Percentiles rank a stretch among this genome's conserved stretches.
phyloP scores from a whole-genome alignment of 1,140 invertebrate genomes.

The Asobara japonica region DNA sequence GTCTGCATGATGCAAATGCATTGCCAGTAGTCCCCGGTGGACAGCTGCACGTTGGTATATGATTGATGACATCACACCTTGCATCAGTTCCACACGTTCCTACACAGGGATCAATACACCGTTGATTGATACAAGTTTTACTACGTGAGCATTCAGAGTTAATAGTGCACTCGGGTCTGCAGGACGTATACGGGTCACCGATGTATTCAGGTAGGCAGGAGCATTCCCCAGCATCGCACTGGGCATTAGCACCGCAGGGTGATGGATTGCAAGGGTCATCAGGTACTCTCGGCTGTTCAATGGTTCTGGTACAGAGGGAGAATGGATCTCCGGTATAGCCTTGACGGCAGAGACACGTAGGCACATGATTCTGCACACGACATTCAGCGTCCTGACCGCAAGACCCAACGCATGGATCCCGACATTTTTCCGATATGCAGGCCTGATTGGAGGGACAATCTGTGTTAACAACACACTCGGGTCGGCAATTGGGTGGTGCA shows the following conservation, averaged over 20 bases:
- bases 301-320: conserved; percentile 67
- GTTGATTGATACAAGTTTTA: conserved; percentile 79
- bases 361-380: conserved; percentile 79
- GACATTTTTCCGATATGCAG: conserved; percentile 74
- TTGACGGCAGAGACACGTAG: conserved; percentile 75
- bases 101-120: conserved; percentile 81
- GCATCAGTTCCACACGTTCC: conserved; percentile 80
- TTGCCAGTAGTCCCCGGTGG: conserved; percentile 77
- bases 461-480: conserved; percentile 69
- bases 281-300: conserved; percentile 58
- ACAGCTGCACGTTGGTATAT: conserved; percentile 78
- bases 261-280: conserved; percentile 80
- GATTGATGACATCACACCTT: conserved; percentile 82
- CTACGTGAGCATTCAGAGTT: conserved; percentile 82
- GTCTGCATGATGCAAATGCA: conserved; percentile 78
- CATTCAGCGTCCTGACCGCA: conserved; percentile 78
- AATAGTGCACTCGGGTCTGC: conserved; percentile 84
- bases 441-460: conserved; percentile 68
- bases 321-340: conserved; percentile 75
- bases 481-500: conserved; percentile 68
- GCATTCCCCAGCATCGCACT: conserved; percentile 79
- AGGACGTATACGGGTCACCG: conserved; percentile 74
- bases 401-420: conserved; percentile 75
- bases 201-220: conserved; percentile 79
- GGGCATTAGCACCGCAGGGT: conserved; percentile 80